Evolutionary conservation across 2,888 invertebrate genomes (phyloP).

Genomic region (Microctonus brassicae): DNA sequence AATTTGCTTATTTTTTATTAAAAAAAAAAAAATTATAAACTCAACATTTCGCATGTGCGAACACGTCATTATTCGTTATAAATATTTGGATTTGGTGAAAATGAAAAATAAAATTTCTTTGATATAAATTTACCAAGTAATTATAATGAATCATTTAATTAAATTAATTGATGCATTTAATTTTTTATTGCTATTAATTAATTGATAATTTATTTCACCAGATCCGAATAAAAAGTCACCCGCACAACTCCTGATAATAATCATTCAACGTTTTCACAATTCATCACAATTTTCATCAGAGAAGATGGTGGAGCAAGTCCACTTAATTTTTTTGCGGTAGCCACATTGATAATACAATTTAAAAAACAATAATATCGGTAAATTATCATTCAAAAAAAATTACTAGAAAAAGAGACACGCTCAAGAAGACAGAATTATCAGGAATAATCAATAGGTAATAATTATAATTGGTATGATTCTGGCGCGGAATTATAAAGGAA

Average conservation of each 20-base stretch:
- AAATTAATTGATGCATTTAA: neutral
- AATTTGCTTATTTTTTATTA: constrained; percentile 35
- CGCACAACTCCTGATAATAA: constrained; percentile 37
- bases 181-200: neutral
- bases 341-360: constrained; percentile 9
- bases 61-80: constrained; percentile 23
- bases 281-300: constrained; percentile 35
- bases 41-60: constrained; percentile 42
- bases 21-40: constrained; percentile 31
- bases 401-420: constrained; percentile 16
- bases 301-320: constrained; percentile 34
- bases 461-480: constrained; percentile 46
- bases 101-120: no score
- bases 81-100: constrained; percentile 32
- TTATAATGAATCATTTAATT: neutral
- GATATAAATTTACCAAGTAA: neutral
- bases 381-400: neutral
- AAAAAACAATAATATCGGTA: neutral
- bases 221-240: constrained; percentile 37
- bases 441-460: constrained; percentile 24
- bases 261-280: constrained; percentile 41
- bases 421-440: constrained; percentile 45
- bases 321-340: constrained; percentile 42
- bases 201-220: neutral
- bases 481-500: constrained; percentile 40